phyloP scores from a whole-genome alignment of 1,140 invertebrate species.

The Drosophila arizonae region DNA sequence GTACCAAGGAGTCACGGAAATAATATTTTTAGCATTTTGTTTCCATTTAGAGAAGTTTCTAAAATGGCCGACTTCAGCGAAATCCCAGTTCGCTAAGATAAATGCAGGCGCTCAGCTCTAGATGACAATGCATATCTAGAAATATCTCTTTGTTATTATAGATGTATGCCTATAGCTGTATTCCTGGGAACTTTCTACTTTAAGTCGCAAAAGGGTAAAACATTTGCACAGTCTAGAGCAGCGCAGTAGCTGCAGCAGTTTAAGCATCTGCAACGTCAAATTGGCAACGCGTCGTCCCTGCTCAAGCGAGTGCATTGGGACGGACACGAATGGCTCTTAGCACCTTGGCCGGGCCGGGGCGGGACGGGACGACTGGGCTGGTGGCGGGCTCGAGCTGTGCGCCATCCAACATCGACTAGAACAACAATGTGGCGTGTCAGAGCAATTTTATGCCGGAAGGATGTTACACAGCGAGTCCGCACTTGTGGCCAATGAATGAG shows the following conservation, averaged over 20 bases:
- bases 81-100: too few relatives aligned
- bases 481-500: slow-evolving; percentile 54
- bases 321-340: slow-evolving; percentile 13
- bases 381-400: neutral
- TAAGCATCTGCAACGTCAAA: neutral
- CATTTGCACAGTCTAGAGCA: too few relatives aligned
- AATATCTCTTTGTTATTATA: too few relatives aligned
- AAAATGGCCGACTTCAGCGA: too few relatives aligned
- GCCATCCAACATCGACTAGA: neutral
- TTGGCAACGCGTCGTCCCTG: neutral
- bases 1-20: neutral
- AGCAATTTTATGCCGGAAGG: slow-evolving; percentile 63
- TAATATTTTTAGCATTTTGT: too few relatives aligned
- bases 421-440: slow-evolving; percentile 42
- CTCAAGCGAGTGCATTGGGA: neutral
- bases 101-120: too few relatives aligned
- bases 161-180: too few relatives aligned
- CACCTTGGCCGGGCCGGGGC: slow-evolving; percentile 10
- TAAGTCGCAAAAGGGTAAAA: too few relatives aligned
- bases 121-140: too few relatives aligned
- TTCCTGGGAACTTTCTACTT: too few relatives aligned
- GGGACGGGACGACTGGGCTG: neutral
- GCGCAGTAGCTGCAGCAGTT: too few relatives aligned
- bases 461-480: slow-evolving; percentile 60
- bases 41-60: too few relatives aligned